These are phyloP conservation scores for Actinostola sp. DNA, from an alignment of 92 coral and sea anemone genomes.

Conservation along the genomic window DNA sequence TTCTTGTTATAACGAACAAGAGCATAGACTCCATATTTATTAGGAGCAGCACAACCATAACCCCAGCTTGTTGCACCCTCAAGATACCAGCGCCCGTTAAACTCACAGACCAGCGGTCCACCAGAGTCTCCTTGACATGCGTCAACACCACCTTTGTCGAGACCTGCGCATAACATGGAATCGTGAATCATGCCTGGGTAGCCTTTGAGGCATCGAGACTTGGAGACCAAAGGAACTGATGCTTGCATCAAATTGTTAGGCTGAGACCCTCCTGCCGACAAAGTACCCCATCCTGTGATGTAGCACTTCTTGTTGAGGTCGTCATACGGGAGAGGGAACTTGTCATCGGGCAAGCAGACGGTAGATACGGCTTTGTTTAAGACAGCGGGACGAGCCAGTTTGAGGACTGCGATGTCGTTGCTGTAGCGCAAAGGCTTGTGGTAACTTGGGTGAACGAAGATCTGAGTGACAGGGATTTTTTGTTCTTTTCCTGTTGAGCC, in stretches of 20 bases:
- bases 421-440: constrained; percentile 32
- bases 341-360: constrained; percentile 35
- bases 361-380: constrained; percentile 39
- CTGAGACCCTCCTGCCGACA: constrained; percentile 46
- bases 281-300: constrained; percentile 65
- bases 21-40: constrained; percentile 48
- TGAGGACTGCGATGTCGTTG: constrained; percentile 54
- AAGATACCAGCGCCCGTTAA: constrained; percentile 51
- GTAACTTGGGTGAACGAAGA: constrained; percentile 34
- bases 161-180: constrained; percentile 62
- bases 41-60: constrained; percentile 44
- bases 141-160: constrained; percentile 56
- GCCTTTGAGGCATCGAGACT: constrained; percentile 26
- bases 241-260: constrained; percentile 49
- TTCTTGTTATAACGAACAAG: constrained; percentile 23
- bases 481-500: constrained; percentile 47
- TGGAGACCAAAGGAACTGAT: constrained; percentile 48
- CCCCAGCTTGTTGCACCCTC: constrained; percentile 50
- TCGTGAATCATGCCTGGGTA: constrained; percentile 53
- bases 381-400: constrained; percentile 46
- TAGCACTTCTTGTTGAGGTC: constrained; percentile 44
- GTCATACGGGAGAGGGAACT: constrained; percentile 34
- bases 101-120: constrained; percentile 65
- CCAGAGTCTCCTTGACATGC: constrained; percentile 64
- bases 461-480: constrained; percentile 31